Evolutionary conservation across 2,797 vertebrate genomes (phyloP), one percentile per base, ranked within the genome.

Genomic region (Myotis pilosus): DNA sequence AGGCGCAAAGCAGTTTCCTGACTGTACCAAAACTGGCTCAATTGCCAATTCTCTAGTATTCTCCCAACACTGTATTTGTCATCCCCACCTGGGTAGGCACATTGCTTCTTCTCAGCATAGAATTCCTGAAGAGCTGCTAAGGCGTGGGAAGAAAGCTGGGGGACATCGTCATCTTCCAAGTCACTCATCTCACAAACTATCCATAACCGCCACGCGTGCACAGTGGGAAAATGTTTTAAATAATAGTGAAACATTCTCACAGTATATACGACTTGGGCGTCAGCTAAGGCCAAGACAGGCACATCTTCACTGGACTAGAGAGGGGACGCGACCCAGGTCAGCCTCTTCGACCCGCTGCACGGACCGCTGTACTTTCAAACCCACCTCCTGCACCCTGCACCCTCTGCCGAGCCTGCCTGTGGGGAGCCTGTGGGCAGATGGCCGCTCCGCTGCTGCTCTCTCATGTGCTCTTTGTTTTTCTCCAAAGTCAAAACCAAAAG

Each of bases 1-100:
- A 99, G 98, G n/a, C 81, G 92, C 0, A 96, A 68, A 0, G 99
- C 99, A 0, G 99, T 99, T 72, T 99, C 99, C 17, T 98, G 98
- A 4, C 97, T 99, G 97, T 99, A 99, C 99, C 99, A 99, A 96
- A 99, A 99, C 98, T 99, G 99, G 98, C 99, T 99, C 98, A 99
- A 97, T 84, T 99, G 97, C 99, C 99, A 99, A 97, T 99, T 98
- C 97, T 99, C 99, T 95, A 98, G 98, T 96, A 99, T 97, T 0
- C 98, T 98, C 86, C 99, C 99, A 78, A 99, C 91, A 28, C 97
- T 94, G 28, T 98, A 99, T 80, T 97, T 98, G 84, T 98, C 95
- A 90, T 93, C 96, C 9, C 60, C 82, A 19, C 12, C 53, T 1
- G 96, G 97, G 80, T 95, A 96, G 28, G 83, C 76, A 41, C 49